These are phyloP conservation scores for Brachionus koreanus DNA, from an alignment of 1,140 invertebrate species.

Conservation along the genomic window DNA sequence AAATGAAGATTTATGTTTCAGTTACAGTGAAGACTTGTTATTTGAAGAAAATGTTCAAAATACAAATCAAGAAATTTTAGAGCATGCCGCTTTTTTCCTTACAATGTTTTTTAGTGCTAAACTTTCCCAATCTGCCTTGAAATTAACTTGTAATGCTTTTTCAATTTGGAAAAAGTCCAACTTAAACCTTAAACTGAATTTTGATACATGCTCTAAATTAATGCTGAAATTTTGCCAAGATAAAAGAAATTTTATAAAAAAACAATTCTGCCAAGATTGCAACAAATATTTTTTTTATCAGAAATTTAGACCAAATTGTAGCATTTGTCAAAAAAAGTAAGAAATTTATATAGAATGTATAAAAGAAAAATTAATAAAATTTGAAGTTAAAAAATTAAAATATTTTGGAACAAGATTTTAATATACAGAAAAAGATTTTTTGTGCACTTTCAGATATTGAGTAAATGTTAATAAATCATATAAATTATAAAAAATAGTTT, in stretches of 20 bases:
- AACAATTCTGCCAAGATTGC: too few species aligned
- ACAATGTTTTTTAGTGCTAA: neutral
- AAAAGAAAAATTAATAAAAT: too few species aligned
- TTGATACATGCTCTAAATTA: neutral
- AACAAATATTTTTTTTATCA: too few species aligned
- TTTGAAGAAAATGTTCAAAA: neutral
- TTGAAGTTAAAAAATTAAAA: too few species aligned
- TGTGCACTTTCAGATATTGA: too few species aligned
- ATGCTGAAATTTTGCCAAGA: neutral
- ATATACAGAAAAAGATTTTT: too few species aligned
- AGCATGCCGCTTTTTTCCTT: neutral
- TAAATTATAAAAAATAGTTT: too few species aligned
- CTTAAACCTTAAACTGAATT: neutral
- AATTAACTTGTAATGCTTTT: neutral
- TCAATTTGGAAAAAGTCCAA: neutral
- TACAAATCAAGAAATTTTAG: neutral
- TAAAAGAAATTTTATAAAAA: neutral
- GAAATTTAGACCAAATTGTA: too few species aligned
- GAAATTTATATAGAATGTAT: too few species aligned
- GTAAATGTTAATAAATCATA: too few species aligned
- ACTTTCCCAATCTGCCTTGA: neutral
- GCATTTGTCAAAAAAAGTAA: too few species aligned
- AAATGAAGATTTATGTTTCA: neutral
- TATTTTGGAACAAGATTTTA: too few species aligned
- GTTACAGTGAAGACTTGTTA: neutral